phyloP scores from a whole-genome alignment of 2,113 vertebrate genomes.

The Anguilla japonica region DNA sequence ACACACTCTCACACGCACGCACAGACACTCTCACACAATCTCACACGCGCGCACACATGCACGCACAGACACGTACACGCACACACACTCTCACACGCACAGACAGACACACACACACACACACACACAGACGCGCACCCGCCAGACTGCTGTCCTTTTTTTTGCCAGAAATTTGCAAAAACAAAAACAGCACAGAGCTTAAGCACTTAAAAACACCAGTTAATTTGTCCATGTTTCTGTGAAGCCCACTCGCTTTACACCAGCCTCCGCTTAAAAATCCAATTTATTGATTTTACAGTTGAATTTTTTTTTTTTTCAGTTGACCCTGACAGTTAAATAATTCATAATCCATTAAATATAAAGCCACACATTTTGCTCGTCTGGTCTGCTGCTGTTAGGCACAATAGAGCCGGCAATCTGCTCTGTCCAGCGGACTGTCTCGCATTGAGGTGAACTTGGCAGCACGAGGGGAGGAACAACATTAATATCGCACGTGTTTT shows the following conservation, averaged over 20 bases:
- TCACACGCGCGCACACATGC: slow-evolving; percentile 25
- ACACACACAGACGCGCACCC: slow-evolving; percentile 25
- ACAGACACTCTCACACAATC: slow-evolving; percentile 26
- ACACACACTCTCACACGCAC: slow-evolving; percentile 28
- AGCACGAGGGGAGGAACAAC: slow-evolving; percentile 55
- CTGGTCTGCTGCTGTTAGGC: slow-evolving; percentile 60
- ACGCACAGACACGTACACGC: slow-evolving; percentile 33
- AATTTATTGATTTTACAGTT: slow-evolving; percentile 66
- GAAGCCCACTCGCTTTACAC: slow-evolving; percentile 55
- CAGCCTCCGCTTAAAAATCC: slow-evolving; percentile 56
- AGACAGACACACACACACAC: slow-evolving; percentile 8
- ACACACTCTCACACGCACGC: slow-evolving; percentile 20
- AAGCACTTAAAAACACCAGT: slow-evolving; percentile 59
- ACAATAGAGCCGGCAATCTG: slow-evolving; percentile 53
- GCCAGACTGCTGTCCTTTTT: slow-evolving; percentile 25
- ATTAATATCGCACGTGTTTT: slow-evolving; percentile 61
- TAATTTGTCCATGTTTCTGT: slow-evolving; percentile 58
- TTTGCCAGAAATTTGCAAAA: slow-evolving; percentile 45
- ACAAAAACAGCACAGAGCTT: slow-evolving; percentile 35
- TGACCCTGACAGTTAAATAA: slow-evolving; percentile 68
- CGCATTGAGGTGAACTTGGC: slow-evolving; percentile 55
- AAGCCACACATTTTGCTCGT: slow-evolving; percentile 67
- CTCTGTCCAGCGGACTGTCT: slow-evolving; percentile 53
- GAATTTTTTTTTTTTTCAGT: slow-evolving; percentile 34
- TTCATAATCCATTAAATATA: slow-evolving; percentile 72